Evolutionary conservation across 2,888 invertebrate species (phyloP).

Genomic region (Trichopria drosophilae): DNA sequence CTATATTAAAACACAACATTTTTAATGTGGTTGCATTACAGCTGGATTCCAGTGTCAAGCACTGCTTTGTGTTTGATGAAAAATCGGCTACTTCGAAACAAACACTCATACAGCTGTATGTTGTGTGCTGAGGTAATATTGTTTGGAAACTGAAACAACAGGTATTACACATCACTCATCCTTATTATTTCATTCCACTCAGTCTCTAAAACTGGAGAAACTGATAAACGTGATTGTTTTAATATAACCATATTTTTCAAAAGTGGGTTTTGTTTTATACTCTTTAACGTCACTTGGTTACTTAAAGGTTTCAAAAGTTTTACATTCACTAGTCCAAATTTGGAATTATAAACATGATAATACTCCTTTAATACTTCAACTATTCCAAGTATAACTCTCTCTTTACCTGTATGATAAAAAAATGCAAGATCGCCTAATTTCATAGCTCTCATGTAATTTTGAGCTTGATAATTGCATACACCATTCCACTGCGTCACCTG

Average conservation of each 20-base stretch:
- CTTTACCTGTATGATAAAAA: slow-evolving; percentile 18
- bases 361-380: slow-evolving; percentile 18
- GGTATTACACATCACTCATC: slow-evolving; percentile 21
- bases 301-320: slow-evolving; percentile 19
- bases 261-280: slow-evolving; percentile 23
- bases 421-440: slow-evolving; percentile 17
- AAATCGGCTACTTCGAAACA: too few relatives aligned
- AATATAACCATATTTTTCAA: slow-evolving; percentile 21
- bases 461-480: slow-evolving; percentile 20
- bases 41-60: slow-evolving; percentile 5
- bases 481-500: slow-evolving; percentile 16
- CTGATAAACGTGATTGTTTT: slow-evolving; percentile 21
- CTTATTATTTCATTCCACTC: slow-evolving; percentile 22
- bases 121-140: too few relatives aligned
- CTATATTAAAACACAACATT: slow-evolving; percentile 13
- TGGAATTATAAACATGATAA: slow-evolving; percentile 18
- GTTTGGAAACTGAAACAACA: slow-evolving; percentile 5
- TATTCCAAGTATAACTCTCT: slow-evolving; percentile 16
- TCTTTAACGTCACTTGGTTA: slow-evolving; percentile 17
- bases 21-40: slow-evolving; percentile 5
- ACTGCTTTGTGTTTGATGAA: too few relatives aligned
- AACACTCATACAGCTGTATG: too few relatives aligned
- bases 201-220: slow-evolving; percentile 16
- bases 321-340: slow-evolving; percentile 22
- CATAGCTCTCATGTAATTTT: slow-evolving; percentile 20